Evolutionary conservation across 2,797 vertebrate genomes (phyloP).

Genomic region (Sarcophilus harrisii): DNA sequence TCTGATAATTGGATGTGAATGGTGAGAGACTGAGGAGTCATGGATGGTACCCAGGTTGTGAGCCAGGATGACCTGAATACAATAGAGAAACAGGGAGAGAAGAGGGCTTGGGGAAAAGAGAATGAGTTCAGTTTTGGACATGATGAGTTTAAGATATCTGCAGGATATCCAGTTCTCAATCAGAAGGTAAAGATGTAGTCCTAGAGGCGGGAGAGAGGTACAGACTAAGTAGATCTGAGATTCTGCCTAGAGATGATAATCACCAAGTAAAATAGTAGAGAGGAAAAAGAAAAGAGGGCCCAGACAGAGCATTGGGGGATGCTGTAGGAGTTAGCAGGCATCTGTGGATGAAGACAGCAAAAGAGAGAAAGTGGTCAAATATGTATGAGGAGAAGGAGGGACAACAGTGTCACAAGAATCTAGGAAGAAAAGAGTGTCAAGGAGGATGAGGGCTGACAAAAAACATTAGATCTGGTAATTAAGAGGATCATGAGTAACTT

Average conservation of each 20-base stretch:
- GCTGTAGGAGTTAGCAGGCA: background rate
- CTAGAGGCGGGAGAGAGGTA: background rate
- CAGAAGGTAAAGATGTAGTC: background rate
- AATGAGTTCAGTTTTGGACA: background rate
- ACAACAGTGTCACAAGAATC: background rate
- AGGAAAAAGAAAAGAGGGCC: background rate
- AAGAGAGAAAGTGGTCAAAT: background rate
- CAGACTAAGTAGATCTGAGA: background rate
- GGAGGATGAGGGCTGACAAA: background rate
- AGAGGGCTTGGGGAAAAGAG: background rate
- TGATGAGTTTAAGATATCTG: background rate
- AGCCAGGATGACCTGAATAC: background rate
- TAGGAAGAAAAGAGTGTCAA: background rate
- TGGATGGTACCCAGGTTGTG: background rate
- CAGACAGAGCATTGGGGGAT: background rate
- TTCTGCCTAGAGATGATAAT: background rate
- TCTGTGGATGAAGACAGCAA: background rate
- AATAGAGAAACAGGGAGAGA: background rate
- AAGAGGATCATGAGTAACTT: background rate
- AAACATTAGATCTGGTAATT: background rate
- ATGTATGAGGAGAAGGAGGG: background rate
- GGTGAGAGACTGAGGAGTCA: background rate
- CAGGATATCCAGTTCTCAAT: background rate
- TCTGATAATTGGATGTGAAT: background rate
- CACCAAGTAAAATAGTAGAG: background rate